phyloP scores from a whole-genome alignment of 2,888 invertebrate genomes.

The Agrotis segetum region DNA sequence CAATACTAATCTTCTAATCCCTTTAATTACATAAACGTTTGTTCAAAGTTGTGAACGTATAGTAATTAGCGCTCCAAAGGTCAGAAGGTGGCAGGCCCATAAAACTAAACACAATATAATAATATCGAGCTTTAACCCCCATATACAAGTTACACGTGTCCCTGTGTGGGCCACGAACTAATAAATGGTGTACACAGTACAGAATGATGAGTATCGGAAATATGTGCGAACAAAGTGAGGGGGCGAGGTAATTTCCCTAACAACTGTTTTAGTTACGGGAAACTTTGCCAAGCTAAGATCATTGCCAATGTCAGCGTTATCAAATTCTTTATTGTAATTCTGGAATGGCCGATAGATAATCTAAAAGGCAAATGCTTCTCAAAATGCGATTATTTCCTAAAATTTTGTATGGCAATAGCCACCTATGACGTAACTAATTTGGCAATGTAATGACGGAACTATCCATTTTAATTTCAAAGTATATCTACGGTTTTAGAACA shows the following conservation, averaged over 20 bases:
- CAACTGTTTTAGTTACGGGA: constrained; percentile 25
- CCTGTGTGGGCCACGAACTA: constrained; percentile 27
- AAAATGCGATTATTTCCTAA: too few relatives aligned
- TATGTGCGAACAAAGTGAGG: constrained; percentile 17
- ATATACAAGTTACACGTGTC: constrained; percentile 32
- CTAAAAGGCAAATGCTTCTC: background rate
- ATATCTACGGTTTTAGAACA: too few relatives aligned
- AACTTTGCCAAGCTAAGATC: constrained; percentile 40
- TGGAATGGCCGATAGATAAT: background rate
- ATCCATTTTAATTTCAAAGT: too few relatives aligned
- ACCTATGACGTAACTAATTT: too few relatives aligned
- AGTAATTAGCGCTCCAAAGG: too few relatives aligned
- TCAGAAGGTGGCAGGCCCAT: background rate
- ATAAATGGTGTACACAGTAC: constrained; percentile 31
- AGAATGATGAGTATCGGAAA: constrained; percentile 31
- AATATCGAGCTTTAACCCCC: constrained; percentile 18
- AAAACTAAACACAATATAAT: constrained; percentile 7
- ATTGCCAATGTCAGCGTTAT: constrained; percentile 36
- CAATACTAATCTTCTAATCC: too few relatives aligned
- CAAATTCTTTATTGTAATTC: constrained; percentile 2
- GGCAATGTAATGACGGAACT: too few relatives aligned
- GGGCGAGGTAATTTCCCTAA: constrained; percentile 45
- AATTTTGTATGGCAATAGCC: too few relatives aligned
- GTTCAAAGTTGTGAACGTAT: too few relatives aligned
- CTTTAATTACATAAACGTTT: too few relatives aligned